These are phyloP conservation scores for Beroe ovata DNA, from an alignment of 37 sponge, comb jelly and placozoan species.

Conservation along the genomic window DNA sequence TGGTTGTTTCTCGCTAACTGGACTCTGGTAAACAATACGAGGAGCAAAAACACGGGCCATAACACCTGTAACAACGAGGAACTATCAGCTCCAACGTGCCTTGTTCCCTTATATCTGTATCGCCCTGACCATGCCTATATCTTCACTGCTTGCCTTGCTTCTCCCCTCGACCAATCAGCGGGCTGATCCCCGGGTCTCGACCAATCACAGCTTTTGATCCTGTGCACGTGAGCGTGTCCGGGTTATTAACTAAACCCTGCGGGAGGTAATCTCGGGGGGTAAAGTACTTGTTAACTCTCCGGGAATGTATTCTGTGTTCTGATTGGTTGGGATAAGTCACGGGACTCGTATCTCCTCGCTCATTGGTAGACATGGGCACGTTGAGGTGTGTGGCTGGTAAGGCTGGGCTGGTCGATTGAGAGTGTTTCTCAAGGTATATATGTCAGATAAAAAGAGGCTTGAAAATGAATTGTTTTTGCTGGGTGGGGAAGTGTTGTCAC, in stretches of 20 bases:
- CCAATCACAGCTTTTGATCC: slow-evolving; percentile 2
- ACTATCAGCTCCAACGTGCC: slow-evolving; percentile 12
- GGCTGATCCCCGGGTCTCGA: background rate
- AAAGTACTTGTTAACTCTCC: slow-evolving; percentile 61
- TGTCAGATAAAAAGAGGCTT: slow-evolving; percentile 57
- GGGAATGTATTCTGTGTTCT: background rate
- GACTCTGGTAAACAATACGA: slow-evolving; percentile 21
- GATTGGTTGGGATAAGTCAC: slow-evolving; percentile 11
- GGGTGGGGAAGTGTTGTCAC: too few species aligned
- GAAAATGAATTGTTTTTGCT: slow-evolving; percentile 67
- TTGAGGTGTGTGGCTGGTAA: background rate
- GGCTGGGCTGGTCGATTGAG: background rate
- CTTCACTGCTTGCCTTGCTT: background rate
- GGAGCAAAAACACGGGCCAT: slow-evolving; percentile 51
- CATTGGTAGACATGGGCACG: slow-evolving; percentile 15
- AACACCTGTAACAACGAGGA: background rate
- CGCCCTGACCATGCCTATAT: slow-evolving; percentile 43
- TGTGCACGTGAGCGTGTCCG: slow-evolving; percentile 14
- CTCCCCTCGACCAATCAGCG: slow-evolving; percentile 1
- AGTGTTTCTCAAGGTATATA: background rate
- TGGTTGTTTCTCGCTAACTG: background rate
- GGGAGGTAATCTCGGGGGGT: slow-evolving; percentile 48
- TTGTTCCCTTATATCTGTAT: slow-evolving; percentile 60
- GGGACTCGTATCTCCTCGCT: background rate
- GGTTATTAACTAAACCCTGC: slow-evolving; percentile 46